Conservation (phyloP, 2,888 invertebrate genomes). For the Melipona beecheii region DNA sequence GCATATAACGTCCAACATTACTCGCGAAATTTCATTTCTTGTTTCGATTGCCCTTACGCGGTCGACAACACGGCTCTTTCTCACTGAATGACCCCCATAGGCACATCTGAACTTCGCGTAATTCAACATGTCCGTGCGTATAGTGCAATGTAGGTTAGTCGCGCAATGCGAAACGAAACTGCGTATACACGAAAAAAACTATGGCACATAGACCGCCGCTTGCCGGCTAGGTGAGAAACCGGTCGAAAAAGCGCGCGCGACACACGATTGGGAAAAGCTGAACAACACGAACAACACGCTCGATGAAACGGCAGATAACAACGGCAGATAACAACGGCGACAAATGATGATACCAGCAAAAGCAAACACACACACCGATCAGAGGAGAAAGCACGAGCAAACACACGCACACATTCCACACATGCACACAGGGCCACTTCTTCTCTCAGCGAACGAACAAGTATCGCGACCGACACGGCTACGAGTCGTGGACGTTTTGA, state of each 20-base stretch:
- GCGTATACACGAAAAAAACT: conserved; percentile 1
- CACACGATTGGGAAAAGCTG: conserved; percentile 3
- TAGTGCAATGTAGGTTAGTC: conserved; percentile 35
- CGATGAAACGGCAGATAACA: neutral
- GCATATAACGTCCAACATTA: conserved; percentile 9
- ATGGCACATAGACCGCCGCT: neutral
- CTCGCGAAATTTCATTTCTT: neutral
- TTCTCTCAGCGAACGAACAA: conserved; percentile 72
- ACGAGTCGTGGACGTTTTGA: conserved; percentile 80
- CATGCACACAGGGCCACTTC: conserved; percentile 51
- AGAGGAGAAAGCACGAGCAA: conserved; percentile 15
- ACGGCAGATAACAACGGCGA: neutral
- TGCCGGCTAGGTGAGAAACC: conserved; percentile 17
- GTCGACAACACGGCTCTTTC: neutral
- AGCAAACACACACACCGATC: conserved; percentile 8
- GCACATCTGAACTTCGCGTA: neutral
- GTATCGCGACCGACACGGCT: conserved; percentile 78
- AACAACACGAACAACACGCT: conserved; percentile 14
- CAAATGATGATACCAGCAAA: neutral
- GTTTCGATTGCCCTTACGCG: neutral
- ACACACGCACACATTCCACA: conserved; percentile 36
- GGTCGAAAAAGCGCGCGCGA: conserved; percentile 26
- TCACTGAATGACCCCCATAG: neutral
- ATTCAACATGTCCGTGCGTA: conserved; percentile 3
- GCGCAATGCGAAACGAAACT: conserved; percentile 6